phyloP scores from a whole-genome alignment of 2,797 vertebrate genomes.

The Furcifer pardalis region DNA sequence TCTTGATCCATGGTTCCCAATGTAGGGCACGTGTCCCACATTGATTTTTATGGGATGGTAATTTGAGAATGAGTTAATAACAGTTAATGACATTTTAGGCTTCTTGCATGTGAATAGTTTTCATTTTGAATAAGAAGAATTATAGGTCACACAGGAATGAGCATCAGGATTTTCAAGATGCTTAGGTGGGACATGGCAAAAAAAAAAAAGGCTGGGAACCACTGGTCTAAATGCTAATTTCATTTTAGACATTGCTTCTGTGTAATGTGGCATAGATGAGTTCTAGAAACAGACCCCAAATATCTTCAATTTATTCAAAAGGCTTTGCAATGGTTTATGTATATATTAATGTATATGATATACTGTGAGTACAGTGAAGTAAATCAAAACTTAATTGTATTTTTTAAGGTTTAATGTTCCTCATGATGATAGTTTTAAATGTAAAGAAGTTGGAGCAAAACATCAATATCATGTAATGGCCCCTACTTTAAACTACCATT shows the following conservation, averaged over 20 bases:
- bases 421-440: slow-evolving; percentile 96
- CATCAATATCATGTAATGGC: slow-evolving; percentile 97
- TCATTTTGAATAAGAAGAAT: too few relatives aligned
- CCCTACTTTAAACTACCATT: slow-evolving; percentile 94
- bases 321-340: not conserved
- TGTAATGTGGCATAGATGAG: not conserved
- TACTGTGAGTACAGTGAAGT: slow-evolving; percentile 12
- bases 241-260: not conserved
- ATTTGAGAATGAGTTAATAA: too few relatives aligned
- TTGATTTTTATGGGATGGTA: too few relatives aligned
- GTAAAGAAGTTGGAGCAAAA: slow-evolving; percentile 90
- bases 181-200: too few relatives aligned
- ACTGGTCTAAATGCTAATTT: not conserved
- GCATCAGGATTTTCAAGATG: too few relatives aligned
- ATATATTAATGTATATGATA: not conserved
- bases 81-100: too few relatives aligned
- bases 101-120: too few relatives aligned
- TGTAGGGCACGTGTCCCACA: too few relatives aligned
- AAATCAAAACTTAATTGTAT: slow-evolving; percentile 41
- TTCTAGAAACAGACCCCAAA: not conserved
- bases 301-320: not conserved
- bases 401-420: slow-evolving; percentile 92
- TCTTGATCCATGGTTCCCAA: too few relatives aligned
- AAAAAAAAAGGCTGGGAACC: too few relatives aligned
- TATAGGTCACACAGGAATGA: too few relatives aligned